These are phyloP conservation scores for Epinotia demarniana DNA, from an alignment of 2,888 invertebrate species.

Conservation along the genomic window DNA sequence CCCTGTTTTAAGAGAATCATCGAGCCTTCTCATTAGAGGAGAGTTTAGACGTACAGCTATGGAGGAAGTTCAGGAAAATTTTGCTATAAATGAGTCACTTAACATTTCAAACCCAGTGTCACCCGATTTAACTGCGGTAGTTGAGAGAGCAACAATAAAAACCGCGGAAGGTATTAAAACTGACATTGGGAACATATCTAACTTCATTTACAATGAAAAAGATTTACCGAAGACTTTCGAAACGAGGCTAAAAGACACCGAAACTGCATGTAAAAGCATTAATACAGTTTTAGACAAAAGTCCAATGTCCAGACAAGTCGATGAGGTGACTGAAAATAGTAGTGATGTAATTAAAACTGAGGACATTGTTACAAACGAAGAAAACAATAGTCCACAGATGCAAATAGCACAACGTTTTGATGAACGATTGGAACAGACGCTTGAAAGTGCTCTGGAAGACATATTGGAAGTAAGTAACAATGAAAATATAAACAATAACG, in stretches of 20 bases:
- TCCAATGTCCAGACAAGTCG: slow-evolving; percentile 1
- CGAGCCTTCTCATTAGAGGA: slow-evolving; percentile 63
- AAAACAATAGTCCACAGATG: slow-evolving; percentile 28
- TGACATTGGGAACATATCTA: slow-evolving; percentile 48
- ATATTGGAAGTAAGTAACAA: slow-evolving; percentile 63
- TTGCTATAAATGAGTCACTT: slow-evolving; percentile 70
- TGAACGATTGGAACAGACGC: slow-evolving; percentile 66
- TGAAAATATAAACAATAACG: slow-evolving; percentile 64
- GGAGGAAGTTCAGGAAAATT: slow-evolving; percentile 68
- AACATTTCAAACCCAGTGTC: slow-evolving; percentile 71
- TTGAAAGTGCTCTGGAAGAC: slow-evolving; percentile 65
- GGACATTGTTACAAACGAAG: not conserved
- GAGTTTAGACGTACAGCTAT: slow-evolving; percentile 59
- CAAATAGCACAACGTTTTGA: slow-evolving; percentile 57
- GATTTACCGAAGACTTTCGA: slow-evolving; percentile 65
- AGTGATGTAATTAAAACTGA: not conserved
- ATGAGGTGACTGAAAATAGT: not conserved
- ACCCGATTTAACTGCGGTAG: slow-evolving; percentile 57
- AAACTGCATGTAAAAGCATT: slow-evolving; percentile 65
- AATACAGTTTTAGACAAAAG: slow-evolving; percentile 60
- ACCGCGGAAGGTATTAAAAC: slow-evolving; percentile 33
- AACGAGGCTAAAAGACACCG: slow-evolving; percentile 68
- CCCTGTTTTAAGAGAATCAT: slow-evolving; percentile 68
- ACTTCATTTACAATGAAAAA: slow-evolving; percentile 53
- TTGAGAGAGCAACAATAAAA: slow-evolving; percentile 47